phyloP scores from a whole-genome alignment of 64 coral and sea anemone species.

The Platygyra sinensis region DNA sequence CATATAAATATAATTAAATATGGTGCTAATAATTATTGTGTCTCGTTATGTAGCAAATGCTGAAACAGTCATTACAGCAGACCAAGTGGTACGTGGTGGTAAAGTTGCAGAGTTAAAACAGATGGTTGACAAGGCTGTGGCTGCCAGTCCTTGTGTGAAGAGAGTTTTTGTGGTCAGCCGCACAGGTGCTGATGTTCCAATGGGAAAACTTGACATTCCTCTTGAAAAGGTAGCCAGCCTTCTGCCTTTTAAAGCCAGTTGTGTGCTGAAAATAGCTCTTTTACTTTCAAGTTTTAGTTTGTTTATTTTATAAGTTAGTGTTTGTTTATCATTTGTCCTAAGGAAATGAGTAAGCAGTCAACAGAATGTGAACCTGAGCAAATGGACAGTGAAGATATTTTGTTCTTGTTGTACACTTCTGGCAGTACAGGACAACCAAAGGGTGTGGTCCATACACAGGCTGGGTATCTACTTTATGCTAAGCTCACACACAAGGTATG shows the following conservation, averaged over 20 bases:
- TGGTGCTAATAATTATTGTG: neutral
- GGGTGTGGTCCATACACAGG: conserved; percentile 94
- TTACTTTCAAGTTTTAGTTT: conserved; percentile 1
- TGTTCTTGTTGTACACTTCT: conserved; percentile 96
- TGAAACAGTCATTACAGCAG: conserved; percentile 94
- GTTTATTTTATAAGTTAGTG: neutral
- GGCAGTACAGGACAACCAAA: conserved; percentile 97
- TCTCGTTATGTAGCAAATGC: conserved; percentile 64
- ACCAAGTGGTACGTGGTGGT: conserved; percentile 89
- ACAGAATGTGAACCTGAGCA: conserved; percentile 85
- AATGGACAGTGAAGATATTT: conserved; percentile 91
- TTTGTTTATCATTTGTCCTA: neutral
- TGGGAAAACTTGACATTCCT: conserved; percentile 88
- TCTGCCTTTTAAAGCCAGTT: no score
- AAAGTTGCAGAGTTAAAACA: conserved; percentile 81
- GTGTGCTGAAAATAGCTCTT: no score
- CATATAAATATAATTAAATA: no score
- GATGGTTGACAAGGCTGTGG: conserved; percentile 85
- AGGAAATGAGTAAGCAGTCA: conserved; percentile 91
- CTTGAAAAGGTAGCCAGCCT: conserved; percentile 76
- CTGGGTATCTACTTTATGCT: conserved; percentile 93
- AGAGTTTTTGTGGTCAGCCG: conserved; percentile 94
- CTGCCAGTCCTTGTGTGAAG: conserved; percentile 82
- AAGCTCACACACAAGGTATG: conserved; percentile 88
- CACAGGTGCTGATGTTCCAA: conserved; percentile 85